Conservation (phyloP, 35 echinoderm and acorn worm genomes). For the Eucidaris tribuloides region DNA sequence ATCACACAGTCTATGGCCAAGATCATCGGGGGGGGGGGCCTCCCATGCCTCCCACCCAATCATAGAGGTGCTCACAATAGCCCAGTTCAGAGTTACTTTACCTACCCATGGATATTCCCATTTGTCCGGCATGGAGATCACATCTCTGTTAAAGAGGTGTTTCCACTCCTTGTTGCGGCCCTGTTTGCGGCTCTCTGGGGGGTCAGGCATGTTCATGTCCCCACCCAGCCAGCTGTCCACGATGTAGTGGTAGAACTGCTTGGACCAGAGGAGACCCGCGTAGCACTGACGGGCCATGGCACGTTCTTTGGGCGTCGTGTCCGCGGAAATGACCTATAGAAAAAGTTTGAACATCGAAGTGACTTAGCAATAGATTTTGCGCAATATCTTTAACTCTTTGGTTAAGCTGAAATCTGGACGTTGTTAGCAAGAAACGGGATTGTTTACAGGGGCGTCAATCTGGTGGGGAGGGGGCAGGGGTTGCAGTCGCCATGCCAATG, state of each 20-base stretch:
- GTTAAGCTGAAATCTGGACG: too few species aligned
- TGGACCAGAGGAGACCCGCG: conserved; percentile 93
- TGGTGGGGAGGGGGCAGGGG: too few species aligned
- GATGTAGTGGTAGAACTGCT: conserved; percentile 99
- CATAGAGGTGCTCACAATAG: background rate
- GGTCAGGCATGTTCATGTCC: conserved; percentile 65
- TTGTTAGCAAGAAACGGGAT: too few species aligned
- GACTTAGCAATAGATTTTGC: too few species aligned
- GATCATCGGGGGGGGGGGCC: background rate
- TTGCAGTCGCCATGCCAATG: too few species aligned
- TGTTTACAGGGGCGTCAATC: too few species aligned
- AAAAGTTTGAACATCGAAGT: too few species aligned
- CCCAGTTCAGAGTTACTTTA: background rate
- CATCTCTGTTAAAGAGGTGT: conserved; percentile 95
- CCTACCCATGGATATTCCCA: conserved; percentile 99
- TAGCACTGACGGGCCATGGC: conserved; percentile 82
- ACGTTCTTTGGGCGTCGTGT: conserved; percentile 25
- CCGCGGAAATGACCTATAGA: conserved; percentile 75
- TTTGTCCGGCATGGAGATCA: conserved; percentile 98
- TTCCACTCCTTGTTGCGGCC: conserved; percentile 92
- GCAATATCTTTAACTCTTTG: too few species aligned
- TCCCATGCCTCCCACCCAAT: background rate
- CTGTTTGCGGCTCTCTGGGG: conserved; percentile 42
- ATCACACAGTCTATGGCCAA: background rate
- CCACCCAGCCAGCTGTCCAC: conserved; percentile 91